phyloP scores from a whole-genome alignment of 2,888 invertebrate species.

The Ophioninae sp. region DNA sequence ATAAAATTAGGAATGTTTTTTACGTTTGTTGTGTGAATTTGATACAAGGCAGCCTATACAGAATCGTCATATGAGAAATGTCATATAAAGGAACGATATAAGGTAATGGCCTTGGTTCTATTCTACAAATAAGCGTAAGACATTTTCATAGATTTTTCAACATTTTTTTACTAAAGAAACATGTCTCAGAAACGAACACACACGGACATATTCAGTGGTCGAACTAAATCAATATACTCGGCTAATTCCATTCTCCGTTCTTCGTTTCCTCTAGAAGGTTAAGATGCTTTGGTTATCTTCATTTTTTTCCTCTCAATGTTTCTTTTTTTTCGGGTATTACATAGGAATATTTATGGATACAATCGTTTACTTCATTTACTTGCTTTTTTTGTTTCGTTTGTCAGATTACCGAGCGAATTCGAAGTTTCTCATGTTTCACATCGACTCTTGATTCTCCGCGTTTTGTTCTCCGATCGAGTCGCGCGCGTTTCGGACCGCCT shows the following conservation, averaged over 20 bases:
- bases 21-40: neutral
- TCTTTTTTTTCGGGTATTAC: conserved; percentile 71
- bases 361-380: conserved; percentile 66
- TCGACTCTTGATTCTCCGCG: conserved; percentile 41
- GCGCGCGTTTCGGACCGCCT: conserved; percentile 30
- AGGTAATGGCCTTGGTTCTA: neutral
- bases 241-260: conserved; percentile 70
- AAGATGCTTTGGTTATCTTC: conserved; percentile 73
- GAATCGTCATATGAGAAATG: neutral
- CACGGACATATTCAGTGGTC: conserved; percentile 82
- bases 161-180: conserved; percentile 84
- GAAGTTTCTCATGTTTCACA: conserved; percentile 55
- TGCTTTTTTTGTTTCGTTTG: conserved; percentile 60
- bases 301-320: conserved; percentile 63
- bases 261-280: conserved; percentile 76
- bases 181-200: conserved; percentile 84
- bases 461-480: conserved; percentile 41
- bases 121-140: neutral
- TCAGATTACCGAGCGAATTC: conserved; percentile 72
- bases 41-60: neutral
- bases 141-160: conserved; percentile 61
- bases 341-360: conserved; percentile 77
- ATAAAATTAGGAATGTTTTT: neutral
- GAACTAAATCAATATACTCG: conserved; percentile 78
- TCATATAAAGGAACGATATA: neutral